Evolutionary conservation across 2,888 invertebrate species (phyloP).

Genomic region (Gastrophysa polygoni): DNA sequence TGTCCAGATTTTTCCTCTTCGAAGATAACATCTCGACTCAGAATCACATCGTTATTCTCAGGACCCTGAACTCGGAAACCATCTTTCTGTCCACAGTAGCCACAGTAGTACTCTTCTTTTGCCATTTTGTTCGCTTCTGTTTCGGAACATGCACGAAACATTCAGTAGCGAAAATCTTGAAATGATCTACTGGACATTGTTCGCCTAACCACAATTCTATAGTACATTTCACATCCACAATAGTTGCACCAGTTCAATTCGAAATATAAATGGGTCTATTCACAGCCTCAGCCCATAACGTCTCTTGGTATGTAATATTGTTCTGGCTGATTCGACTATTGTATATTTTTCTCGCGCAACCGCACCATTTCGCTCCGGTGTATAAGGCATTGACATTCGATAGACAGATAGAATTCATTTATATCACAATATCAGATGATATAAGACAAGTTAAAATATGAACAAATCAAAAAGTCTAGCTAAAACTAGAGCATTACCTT

Average conservation of each 20-base stretch:
- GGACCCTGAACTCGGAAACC: too few species aligned
- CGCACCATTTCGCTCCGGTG: conserved; percentile 32
- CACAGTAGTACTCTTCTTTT: conserved; percentile 8
- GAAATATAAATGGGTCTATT: not conserved
- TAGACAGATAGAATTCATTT: too few species aligned
- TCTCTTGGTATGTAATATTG: not conserved
- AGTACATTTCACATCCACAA: too few species aligned
- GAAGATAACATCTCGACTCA: conserved; percentile 5
- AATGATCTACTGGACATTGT: too few species aligned
- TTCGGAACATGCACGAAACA: conserved; percentile 20
- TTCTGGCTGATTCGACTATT: not conserved
- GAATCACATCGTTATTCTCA: too few species aligned
- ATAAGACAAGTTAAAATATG: too few species aligned
- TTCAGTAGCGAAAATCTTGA: conserved; percentile 15
- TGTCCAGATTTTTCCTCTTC: not conserved
- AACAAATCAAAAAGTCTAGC: too few species aligned
- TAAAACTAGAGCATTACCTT: too few species aligned
- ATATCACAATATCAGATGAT: too few species aligned
- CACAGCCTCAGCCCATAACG: not conserved
- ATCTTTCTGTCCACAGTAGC: too few species aligned
- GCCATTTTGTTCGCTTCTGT: conserved; percentile 10
- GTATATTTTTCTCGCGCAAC: conserved; percentile 34
- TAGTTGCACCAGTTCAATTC: not conserved
- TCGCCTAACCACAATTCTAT: not conserved
- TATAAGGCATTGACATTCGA: conserved; percentile 27